These are phyloP conservation scores for Gandaritis pyraliata DNA, from an alignment of 2,888 invertebrate species.

Conservation along the genomic window DNA sequence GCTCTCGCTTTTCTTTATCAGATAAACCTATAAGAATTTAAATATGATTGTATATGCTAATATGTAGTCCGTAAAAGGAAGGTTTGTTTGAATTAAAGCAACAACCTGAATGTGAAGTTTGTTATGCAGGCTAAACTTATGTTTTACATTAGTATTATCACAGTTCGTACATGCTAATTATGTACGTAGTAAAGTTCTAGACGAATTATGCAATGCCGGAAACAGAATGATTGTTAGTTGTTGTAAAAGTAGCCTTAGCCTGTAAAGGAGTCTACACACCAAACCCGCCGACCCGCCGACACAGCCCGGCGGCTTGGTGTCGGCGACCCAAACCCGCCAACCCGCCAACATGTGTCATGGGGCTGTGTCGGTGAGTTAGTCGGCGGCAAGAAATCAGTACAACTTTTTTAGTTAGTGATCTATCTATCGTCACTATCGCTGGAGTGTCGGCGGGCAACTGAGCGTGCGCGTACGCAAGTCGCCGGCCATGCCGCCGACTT, in stretches of 20 bases:
- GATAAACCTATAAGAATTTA: constrained; percentile 22
- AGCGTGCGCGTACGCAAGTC: too few relatives aligned
- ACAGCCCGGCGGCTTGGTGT: too few relatives aligned
- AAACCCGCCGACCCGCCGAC: too few relatives aligned
- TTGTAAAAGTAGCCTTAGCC: constrained; percentile 25
- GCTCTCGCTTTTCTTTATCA: constrained; percentile 40
- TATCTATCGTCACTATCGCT: too few relatives aligned
- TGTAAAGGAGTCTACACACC: too few relatives aligned
- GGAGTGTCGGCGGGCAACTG: too few relatives aligned
- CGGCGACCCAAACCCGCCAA: too few relatives aligned
- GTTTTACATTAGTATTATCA: background rate
- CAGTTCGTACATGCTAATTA: background rate
- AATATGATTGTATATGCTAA: constrained; percentile 15
- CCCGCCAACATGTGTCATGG: too few relatives aligned
- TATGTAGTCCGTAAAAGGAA: constrained; percentile 10
- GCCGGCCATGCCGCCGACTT: too few relatives aligned
- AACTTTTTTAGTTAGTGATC: too few relatives aligned
- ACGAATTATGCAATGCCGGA: constrained; percentile 12
- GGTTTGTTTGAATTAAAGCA: constrained; percentile 11
- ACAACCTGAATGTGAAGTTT: background rate
- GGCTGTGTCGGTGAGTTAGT: too few relatives aligned
- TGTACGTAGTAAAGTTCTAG: background rate
- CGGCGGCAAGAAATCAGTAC: too few relatives aligned
- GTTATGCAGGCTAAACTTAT: background rate
- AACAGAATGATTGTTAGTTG: constrained; percentile 7